Evolutionary conservation across 2,113 vertebrate species (phyloP).

Genomic region (Tringa solitaria): DNA sequence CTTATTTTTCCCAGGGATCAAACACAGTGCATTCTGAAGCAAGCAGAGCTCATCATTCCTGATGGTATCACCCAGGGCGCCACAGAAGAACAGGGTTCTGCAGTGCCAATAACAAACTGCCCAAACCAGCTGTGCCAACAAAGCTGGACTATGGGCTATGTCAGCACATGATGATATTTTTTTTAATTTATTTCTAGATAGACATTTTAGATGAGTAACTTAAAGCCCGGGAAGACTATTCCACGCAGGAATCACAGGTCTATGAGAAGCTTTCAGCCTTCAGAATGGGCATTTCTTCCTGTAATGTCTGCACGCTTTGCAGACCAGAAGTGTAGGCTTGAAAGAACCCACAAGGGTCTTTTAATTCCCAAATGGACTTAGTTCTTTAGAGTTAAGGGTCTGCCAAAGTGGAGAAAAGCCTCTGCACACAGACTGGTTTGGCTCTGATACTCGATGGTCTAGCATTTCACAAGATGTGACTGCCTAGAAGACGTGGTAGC

Average conservation of each 20-base stretch:
- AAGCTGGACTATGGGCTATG: background rate
- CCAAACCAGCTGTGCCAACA: background rate
- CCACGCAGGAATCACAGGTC: background rate
- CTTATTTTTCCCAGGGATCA: background rate
- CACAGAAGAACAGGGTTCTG: background rate
- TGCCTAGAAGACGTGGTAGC: fast-evolving
- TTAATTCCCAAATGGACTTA: background rate
- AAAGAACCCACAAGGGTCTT: background rate
- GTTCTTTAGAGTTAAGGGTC: background rate
- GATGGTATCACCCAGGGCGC: background rate
- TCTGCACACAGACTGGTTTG: fast-evolving
- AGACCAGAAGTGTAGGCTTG: background rate
- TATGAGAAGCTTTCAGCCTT: background rate
- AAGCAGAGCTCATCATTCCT: background rate
- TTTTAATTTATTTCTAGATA: background rate
- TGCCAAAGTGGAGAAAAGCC: background rate
- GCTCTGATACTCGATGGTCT: background rate
- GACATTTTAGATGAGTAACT: background rate
- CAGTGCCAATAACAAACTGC: background rate
- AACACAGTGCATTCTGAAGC: background rate
- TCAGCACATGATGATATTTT: background rate
- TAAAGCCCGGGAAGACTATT: background rate
- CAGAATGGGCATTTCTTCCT: background rate
- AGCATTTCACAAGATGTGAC: background rate
- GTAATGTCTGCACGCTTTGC: fast-evolving